Evolutionary conservation across 2,113 vertebrate genomes (phyloP), one percentile per base, ranked within the genome.

Genomic region (Cryptoleucopteryx plumbea): DNA sequence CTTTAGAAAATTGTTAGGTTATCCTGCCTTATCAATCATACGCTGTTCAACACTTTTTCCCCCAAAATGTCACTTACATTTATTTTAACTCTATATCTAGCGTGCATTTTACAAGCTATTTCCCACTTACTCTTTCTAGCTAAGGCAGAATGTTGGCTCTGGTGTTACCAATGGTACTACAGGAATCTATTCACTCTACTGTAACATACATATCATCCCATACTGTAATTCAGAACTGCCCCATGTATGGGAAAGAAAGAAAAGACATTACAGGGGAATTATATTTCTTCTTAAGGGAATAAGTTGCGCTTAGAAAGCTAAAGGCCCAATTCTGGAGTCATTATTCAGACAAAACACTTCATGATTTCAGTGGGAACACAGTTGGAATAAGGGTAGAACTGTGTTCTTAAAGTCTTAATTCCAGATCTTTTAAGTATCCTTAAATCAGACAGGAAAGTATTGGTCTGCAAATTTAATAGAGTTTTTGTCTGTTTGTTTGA

Each of bases 91-190:
- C 92, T 96, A 94, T 92, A 92, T 93, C 88, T 94, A 93, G 79
- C 96, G 96, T 97, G 96, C 95, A 96, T 89, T 94, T 95, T 93
- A 96, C 91, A 96, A 91, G 91, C 91, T 90, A 94, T 96, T 94
- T 90, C 94, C 91, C 91, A 91, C 58, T 95, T 61, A 91, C 38
- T 89, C 88, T 94, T 90, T 55, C 94, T 96, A 97, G 74, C 78
- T 92, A 96, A 96, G 91, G 97, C 89, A 97, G 97, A 96, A 91
- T 45, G 59, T 91, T 92, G 74, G 67, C 91, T 94, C 79, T 87
- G 95, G 67, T 96, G 87, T 96, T 94, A 86, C 78, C 97, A 94
- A 7, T 11, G n/a, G 66, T 93, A 96, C 91, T 96, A 95, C 82
- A 95, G 95, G 95, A 96, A 97, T 90, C 93, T 97, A 97, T 94